A percentile compares a stretch with the other conserved stretches of the same genome.
Evolutionary conservation across 2,113 vertebrate species (phyloP).

Genomic region (Todiramphus saurophagus): DNA sequence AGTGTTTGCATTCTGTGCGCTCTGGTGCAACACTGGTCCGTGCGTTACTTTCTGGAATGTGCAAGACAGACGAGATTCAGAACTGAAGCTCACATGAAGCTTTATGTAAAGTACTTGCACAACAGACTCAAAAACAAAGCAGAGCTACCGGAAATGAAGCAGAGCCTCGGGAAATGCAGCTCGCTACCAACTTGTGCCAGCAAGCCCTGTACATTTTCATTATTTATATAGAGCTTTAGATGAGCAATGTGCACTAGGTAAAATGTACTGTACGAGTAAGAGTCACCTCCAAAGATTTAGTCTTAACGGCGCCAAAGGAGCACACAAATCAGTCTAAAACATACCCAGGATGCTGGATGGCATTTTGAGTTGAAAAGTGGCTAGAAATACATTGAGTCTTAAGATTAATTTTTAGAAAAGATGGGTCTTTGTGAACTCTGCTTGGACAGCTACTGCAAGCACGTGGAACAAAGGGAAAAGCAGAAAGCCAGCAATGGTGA

Average conservation of each 20-base stretch:
- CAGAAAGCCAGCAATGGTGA: not conserved
- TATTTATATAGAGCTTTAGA: conserved; percentile 26
- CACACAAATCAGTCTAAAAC: not conserved
- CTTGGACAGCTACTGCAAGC: not conserved
- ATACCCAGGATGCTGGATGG: not conserved
- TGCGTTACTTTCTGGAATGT: not conserved
- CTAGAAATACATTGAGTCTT: not conserved
- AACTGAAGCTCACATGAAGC: not conserved
- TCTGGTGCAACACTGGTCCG: not conserved
- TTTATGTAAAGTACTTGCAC: not conserved
- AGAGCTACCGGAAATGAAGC: not conserved
- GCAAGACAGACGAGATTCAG: not conserved
- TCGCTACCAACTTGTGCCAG: conserved; percentile 13
- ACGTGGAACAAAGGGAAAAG: not conserved
- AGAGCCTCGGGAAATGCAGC: conserved; percentile 27
- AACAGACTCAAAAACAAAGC: not conserved
- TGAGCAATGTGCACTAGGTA: not conserved
- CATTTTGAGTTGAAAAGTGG: not conserved
- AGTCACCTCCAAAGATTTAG: not conserved
- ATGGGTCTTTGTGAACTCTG: not conserved
- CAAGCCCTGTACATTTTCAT: conserved; percentile 38
- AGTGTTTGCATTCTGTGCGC: not conserved
- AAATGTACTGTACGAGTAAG: not conserved
- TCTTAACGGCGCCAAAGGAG: not conserved
- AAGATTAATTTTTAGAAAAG: not conserved